Percentiles rank a stretch among this genome's conserved stretches.
Evolutionary conservation across 2,113 vertebrate species (phyloP).

Genomic region (Lagopus muta): DNA sequence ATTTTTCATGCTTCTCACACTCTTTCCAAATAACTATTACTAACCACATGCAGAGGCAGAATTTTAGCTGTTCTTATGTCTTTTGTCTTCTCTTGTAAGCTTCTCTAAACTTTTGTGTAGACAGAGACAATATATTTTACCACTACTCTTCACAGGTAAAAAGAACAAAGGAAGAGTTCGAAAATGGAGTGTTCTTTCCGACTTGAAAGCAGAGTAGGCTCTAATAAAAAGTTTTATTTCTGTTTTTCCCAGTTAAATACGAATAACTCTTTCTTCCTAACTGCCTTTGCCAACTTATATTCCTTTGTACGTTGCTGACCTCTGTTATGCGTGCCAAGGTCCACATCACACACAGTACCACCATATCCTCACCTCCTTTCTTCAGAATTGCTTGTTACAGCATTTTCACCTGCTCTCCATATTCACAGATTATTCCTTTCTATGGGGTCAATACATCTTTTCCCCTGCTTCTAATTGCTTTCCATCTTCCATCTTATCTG

Average conservation of each 20-base stretch:
- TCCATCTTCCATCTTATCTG: background rate
- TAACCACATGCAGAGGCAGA: background rate
- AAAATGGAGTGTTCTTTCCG: background rate
- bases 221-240: accelerated
- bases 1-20: background rate
- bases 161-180: background rate
- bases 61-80: background rate
- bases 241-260: background rate
- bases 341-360: background rate
- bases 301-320: background rate
- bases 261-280: background rate
- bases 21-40: background rate
- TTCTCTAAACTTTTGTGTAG: accelerated
- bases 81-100: background rate
- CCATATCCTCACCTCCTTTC: background rate
- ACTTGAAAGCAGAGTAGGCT: background rate
- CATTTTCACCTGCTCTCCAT: background rate
- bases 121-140: background rate
- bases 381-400: background rate
- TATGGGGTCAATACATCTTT: background rate
- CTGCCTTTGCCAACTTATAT: background rate
- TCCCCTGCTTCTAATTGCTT: background rate
- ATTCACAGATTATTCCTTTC: background rate
- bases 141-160: background rate
- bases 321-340: background rate